Conservation (phyloP, 2,797 vertebrate genomes). For the Neosilurus mollespiculum region DNA sequence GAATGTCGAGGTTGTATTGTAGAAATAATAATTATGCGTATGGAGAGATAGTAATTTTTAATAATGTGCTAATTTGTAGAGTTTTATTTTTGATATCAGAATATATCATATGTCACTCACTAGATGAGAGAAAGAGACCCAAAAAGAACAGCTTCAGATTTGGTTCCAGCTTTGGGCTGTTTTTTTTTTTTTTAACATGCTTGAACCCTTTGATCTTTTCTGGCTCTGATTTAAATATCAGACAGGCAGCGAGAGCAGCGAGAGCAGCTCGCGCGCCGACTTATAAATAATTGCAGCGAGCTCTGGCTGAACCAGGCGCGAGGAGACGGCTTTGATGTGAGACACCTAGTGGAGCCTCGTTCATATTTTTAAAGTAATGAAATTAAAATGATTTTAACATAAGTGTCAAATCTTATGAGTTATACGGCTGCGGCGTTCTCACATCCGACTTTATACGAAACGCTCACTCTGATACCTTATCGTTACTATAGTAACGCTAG, state of each 20-base stretch:
- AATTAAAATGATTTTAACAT: neutral
- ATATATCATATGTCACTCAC: too few relatives aligned
- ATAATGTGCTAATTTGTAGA: too few relatives aligned
- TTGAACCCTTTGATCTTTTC: conserved; percentile 49
- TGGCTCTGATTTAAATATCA: conserved; percentile 45
- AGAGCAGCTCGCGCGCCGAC: conserved; percentile 34
- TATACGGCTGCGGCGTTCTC: too few relatives aligned
- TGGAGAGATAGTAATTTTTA: too few relatives aligned
- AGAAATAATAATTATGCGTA: too few relatives aligned
- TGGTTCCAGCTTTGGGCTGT: neutral
- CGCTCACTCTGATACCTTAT: neutral
- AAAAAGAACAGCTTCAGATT: neutral
- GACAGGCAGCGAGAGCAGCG: conserved; percentile 11
- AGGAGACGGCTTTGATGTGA: neutral
- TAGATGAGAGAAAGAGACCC: neutral
- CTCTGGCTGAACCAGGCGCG: neutral
- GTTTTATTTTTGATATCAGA: too few relatives aligned
- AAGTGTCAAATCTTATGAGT: neutral
- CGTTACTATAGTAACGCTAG: neutral
- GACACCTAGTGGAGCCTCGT: neutral
- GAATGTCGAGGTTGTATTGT: too few relatives aligned
- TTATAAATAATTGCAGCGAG: conserved; percentile 45
- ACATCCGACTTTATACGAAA: neutral
- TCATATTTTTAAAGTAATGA: neutral
- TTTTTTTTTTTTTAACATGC: neutral